Conservation (phyloP, 2,888 invertebrate species). For the Athalia cordata region DNA sequence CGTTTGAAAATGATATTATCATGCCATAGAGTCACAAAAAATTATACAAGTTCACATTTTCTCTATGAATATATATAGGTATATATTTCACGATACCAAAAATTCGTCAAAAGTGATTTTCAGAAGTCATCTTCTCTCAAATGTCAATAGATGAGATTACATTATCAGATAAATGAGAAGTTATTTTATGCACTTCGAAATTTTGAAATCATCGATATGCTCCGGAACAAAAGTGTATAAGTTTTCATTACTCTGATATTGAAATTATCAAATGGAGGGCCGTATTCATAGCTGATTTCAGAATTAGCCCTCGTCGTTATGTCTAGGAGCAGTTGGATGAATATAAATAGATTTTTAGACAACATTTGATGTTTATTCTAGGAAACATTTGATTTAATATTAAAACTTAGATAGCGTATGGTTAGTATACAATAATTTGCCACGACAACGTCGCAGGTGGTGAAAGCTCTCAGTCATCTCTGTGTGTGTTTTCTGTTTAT, state of each 20-base stretch:
- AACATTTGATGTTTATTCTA: constrained; percentile 35
- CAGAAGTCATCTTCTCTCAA: constrained; percentile 12
- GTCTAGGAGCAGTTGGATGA: constrained; percentile 32
- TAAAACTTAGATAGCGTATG: constrained; percentile 33
- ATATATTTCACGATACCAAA: neutral
- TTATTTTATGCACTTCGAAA: neutral
- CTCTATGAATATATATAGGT: too few species aligned
- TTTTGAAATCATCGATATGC: neutral
- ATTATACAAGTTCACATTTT: too few species aligned
- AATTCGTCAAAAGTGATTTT: constrained; percentile 1
- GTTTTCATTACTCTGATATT: constrained; percentile 35
- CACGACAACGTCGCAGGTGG: constrained; percentile 24
- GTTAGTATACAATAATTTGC: constrained; percentile 28
- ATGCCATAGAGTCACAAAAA: too few species aligned
- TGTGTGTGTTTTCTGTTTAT: constrained; percentile 71
- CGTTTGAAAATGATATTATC: constrained; percentile 11
- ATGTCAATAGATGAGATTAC: constrained; percentile 12
- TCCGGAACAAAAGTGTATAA: neutral
- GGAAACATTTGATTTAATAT: constrained; percentile 29
- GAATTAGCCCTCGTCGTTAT: constrained; percentile 33
- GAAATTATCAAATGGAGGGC: constrained; percentile 11
- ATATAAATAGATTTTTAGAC: constrained; percentile 31
- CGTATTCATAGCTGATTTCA: constrained; percentile 30
- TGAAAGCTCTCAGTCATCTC: constrained; percentile 67
- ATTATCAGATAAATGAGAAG: constrained; percentile 25